Percentiles rank a stretch among this genome's conserved stretches.
phyloP scores from a whole-genome alignment of 2,888 invertebrate species.

The Rotaria macrura region DNA sequence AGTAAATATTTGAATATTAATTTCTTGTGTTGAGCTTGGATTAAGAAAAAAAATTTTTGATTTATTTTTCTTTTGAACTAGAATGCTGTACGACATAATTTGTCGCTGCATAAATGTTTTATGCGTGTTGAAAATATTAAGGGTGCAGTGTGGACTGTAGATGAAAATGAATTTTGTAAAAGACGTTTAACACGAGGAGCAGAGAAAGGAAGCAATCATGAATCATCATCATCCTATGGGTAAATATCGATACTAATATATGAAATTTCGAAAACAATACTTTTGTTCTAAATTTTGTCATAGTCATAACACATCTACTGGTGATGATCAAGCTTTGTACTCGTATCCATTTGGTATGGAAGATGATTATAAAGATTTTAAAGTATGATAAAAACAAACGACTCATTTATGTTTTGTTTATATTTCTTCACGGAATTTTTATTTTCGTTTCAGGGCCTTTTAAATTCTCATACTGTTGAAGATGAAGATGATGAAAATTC shows the following conservation, averaged over 20 bases:
- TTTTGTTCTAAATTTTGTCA: background rate
- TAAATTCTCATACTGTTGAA: background rate
- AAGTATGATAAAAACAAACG: background rate
- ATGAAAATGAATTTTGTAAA: conserved; percentile 98
- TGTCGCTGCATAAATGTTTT: conserved; percentile 99
- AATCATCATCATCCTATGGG: conserved; percentile 4
- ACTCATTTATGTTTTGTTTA: background rate
- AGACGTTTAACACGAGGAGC: conserved; percentile 54
- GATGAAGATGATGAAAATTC: background rate
- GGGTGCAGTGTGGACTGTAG: conserved; percentile 99
- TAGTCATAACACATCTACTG: conserved; percentile 15
- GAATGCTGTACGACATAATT: conserved; percentile 99
- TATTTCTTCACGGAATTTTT: too few relatives aligned
- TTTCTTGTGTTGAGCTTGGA: background rate
- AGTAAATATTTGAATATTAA: conserved; percentile 57
- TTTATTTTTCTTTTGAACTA: conserved; percentile 50
- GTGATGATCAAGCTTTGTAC: background rate
- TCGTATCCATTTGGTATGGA: conserved; percentile 11
- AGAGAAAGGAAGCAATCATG: background rate
- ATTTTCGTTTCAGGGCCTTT: background rate
- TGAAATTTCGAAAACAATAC: background rate
- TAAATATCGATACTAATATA: background rate
- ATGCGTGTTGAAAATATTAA: conserved; percentile 99
- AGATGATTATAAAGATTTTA: conserved; percentile 19
- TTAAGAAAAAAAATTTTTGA: background rate